Evolutionary conservation across 2,113 vertebrate genomes (phyloP).

Genomic region (Sturnira hondurensis): DNA sequence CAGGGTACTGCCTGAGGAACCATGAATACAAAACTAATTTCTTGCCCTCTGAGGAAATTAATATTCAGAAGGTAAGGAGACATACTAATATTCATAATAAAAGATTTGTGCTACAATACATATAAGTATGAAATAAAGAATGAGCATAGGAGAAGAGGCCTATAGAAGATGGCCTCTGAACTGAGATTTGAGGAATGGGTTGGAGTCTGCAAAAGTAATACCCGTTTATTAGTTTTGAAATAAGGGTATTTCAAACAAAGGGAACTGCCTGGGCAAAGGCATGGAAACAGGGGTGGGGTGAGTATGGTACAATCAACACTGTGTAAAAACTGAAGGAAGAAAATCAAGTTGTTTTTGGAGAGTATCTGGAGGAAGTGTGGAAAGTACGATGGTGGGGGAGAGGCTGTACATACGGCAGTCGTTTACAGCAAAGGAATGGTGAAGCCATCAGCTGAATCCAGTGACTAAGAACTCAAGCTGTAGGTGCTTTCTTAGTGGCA

Average conservation of each 20-base stretch:
- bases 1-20: not conserved
- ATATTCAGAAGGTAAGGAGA: not conserved
- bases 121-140: not conserved
- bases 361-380: not conserved
- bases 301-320: not conserved
- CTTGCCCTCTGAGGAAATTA: not conserved
- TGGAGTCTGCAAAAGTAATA: not conserved
- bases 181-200: not conserved
- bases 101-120: not conserved
- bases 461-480: not conserved
- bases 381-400: not conserved
- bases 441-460: not conserved
- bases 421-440: not conserved
- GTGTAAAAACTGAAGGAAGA: not conserved
- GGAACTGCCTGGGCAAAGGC: not conserved
- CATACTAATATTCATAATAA: not conserved
- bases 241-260: not conserved
- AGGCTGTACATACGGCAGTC: rapidly evolving
- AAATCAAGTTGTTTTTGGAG: not conserved
- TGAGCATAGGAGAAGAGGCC: not conserved
- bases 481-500: not conserved
- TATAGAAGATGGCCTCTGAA: not conserved
- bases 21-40: not conserved
- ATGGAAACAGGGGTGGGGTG: not conserved
- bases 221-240: not conserved